Evolutionary conservation across 2,888 invertebrate species (phyloP), one percentile per base, ranked within the genome.

Genomic region (Lymantria dispar): DNA sequence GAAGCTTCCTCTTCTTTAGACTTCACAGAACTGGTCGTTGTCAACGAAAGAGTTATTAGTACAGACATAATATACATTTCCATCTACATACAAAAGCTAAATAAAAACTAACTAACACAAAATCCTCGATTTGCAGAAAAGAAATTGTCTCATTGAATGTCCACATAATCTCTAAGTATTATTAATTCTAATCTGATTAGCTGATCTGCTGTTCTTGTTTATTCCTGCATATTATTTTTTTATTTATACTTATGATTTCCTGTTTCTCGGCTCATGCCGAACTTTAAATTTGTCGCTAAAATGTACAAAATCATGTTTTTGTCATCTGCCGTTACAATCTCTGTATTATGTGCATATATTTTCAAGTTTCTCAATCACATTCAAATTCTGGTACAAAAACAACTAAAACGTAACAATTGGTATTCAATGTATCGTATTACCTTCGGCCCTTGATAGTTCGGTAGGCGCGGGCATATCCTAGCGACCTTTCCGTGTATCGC

Each of bases 391-490:
- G 45, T 57, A 56, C 44, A 56, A 70, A 68, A 63, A 59, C 48
- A 76, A 76, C 56, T 62, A 65, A 67, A 43, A 60, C 52, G 45
- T 68, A 66, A 63, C 65, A 74, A 70, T 71, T 77, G 75, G 54
- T 64, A 78, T 52, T 78, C 80, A 74, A 72, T 60, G 63, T 70
- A 62, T 77, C 65, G 65, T 80, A 77, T 92, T 92, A 92, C 91
- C 91, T 92, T 89, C 89, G 80, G 67, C 85, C 82, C 71, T 91
- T 92, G 73, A 87, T 74, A 71, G 87, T 70, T 82, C 85, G 85
- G 83, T 84, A 90, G 53, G 83, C 82, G 50, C 90, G 86, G 61
- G 85, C 80, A 76, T 86, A 88, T 36, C 81, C 80, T 60, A 88
- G 83, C 71, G 87, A 77, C 54, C 87, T 76, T 57, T 88, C 88